These are phyloP conservation scores for Anagrus nilaparvatae DNA, from an alignment of 1,140 invertebrate genomes.

Conservation along the genomic window DNA sequence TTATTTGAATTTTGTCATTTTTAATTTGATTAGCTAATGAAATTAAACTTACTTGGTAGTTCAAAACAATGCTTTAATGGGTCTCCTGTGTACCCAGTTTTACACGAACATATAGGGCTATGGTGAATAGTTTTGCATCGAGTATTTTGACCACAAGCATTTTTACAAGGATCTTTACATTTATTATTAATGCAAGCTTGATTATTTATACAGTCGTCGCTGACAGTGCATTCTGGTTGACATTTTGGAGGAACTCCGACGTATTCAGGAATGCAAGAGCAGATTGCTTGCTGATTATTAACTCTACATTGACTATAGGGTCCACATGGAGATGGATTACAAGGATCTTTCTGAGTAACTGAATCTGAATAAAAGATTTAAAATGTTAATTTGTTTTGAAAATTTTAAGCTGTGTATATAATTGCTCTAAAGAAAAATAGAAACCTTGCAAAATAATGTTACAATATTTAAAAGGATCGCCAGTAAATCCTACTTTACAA, in stretches of 20 bases:
- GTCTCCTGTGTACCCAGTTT: constrained; percentile 42
- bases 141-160: constrained; percentile 41
- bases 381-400: too few species aligned
- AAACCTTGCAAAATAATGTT: constrained; percentile 29
- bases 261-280: constrained; percentile 36
- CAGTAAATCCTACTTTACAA: constrained; percentile 39
- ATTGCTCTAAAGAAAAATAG: too few species aligned
- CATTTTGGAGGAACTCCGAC: constrained; percentile 46
- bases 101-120: constrained; percentile 39
- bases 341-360: too few species aligned
- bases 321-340: constrained; percentile 58
- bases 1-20: too few species aligned
- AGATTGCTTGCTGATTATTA: constrained; percentile 46
- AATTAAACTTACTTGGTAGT: constrained; percentile 26
- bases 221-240: constrained; percentile 62
- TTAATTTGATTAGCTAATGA: too few species aligned
- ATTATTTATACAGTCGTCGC: constrained; percentile 58
- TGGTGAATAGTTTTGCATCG: constrained; percentile 37
- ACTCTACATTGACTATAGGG: constrained; percentile 43
- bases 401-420: too few species aligned
- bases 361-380: too few species aligned
- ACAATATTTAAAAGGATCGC: constrained; percentile 41
- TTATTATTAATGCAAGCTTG: constrained; percentile 61
- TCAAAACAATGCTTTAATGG: constrained; percentile 44
- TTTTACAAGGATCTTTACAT: constrained; percentile 61